Evolutionary conservation across 2,797 vertebrate genomes (phyloP).

Genomic region (Lutra lutra): DNA sequence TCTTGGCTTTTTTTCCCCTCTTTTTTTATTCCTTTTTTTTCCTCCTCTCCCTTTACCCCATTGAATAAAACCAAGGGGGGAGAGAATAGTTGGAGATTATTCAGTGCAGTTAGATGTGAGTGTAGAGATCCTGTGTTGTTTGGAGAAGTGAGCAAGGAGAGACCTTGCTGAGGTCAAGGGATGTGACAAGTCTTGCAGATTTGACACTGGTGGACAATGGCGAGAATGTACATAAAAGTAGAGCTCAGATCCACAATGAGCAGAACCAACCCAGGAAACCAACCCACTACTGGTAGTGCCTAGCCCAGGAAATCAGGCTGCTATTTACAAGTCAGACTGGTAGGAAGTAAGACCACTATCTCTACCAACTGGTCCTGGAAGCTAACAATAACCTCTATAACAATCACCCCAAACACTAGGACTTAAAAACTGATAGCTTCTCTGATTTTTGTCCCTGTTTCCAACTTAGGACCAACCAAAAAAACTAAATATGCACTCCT

Average conservation of each 20-base stretch:
- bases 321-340: neutral
- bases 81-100: neutral
- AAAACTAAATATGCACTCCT: neutral
- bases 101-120: neutral
- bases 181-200: neutral
- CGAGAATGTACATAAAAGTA: neutral
- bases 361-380: neutral
- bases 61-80: neutral
- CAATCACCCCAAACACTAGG: neutral
- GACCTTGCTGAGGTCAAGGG: neutral
- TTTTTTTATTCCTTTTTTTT: neutral
- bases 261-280: neutral
- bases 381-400: neutral
- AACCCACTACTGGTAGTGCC: neutral
- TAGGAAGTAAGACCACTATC: neutral
- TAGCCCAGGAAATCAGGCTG: neutral
- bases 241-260: neutral
- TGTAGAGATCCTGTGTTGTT: neutral
- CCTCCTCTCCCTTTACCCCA: too few species aligned
- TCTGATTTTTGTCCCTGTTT: neutral
- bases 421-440: neutral
- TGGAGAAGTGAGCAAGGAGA: neutral
- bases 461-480: neutral
- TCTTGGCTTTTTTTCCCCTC: neutral
- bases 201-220: neutral